A percentile compares a stretch with the other conserved stretches of the same genome.
Evolutionary conservation across 1,140 invertebrate genomes (phyloP).

Genomic region (Dendroctonus ponderosae): DNA sequence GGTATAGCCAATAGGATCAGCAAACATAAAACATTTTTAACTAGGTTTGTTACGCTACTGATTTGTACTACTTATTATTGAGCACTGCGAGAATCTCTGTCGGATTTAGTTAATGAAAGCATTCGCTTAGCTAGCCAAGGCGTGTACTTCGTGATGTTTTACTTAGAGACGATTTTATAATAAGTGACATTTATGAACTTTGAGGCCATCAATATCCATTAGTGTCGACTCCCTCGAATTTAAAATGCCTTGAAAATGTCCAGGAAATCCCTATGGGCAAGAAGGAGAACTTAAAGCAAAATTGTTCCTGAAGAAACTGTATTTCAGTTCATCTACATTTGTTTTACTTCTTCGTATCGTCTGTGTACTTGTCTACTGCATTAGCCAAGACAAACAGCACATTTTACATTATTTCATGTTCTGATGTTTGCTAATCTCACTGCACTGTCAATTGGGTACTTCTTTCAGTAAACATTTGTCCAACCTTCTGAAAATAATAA

Average conservation of each 20-base stretch:
- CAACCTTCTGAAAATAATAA: constrained; percentile 10
- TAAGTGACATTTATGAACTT: constrained; percentile 18
- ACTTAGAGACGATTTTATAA: constrained; percentile 18
- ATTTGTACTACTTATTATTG: constrained; percentile 15
- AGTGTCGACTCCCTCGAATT: too few species aligned
- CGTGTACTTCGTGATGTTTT: constrained; percentile 21
- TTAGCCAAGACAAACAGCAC: constrained; percentile 12
- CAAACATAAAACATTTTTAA: too few species aligned
- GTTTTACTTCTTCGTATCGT: background rate
- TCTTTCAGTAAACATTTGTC: constrained; percentile 8
- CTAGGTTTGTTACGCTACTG: constrained; percentile 5
- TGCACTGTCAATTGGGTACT: constrained; percentile 6
- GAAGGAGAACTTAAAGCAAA: too few species aligned
- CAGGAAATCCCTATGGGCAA: too few species aligned
- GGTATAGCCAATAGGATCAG: too few species aligned
- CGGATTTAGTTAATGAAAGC: constrained; percentile 19
- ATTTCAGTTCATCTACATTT: too few species aligned
- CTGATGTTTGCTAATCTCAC: constrained; percentile 19
- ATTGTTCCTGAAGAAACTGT: too few species aligned
- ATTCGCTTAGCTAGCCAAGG: constrained; percentile 19
- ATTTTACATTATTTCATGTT: constrained; percentile 1
- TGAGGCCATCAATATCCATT: constrained; percentile 7
- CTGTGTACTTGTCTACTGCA: constrained; percentile 3
- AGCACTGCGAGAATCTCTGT: constrained; percentile 9
- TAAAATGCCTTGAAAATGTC: too few species aligned